phyloP scores from a whole-genome alignment of 2,113 vertebrate species.

The Numida meleagris region DNA sequence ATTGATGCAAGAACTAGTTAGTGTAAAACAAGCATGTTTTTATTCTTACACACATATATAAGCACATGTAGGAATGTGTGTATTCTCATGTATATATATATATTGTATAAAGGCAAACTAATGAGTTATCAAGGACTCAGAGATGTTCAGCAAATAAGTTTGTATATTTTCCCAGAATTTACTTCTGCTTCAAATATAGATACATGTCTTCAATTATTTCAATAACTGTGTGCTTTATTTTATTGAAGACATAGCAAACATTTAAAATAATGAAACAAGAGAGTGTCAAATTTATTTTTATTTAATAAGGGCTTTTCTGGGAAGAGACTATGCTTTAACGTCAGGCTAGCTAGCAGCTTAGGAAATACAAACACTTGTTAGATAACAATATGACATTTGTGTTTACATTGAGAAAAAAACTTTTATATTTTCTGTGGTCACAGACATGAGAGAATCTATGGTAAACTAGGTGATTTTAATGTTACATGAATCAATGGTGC shows the following conservation, averaged over 20 bases:
- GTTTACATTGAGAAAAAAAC: neutral
- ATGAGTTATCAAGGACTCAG: neutral
- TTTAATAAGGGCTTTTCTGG: neutral
- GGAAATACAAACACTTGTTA: neutral
- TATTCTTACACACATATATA: neutral
- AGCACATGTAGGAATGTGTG: neutral
- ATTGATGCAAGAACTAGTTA: neutral
- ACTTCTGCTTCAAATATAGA: neutral
- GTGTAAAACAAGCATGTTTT: neutral
- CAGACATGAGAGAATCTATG: neutral
- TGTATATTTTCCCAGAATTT: neutral
- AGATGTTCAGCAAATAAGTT: neutral
- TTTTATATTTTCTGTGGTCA: neutral
- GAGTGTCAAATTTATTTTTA: neutral
- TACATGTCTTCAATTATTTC: neutral
- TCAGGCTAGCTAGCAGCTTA: neutral
- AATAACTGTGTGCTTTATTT: neutral
- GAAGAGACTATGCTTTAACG: neutral
- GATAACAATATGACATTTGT: neutral
- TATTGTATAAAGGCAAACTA: neutral
- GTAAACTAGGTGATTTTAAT: neutral
- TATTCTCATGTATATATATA: neutral
- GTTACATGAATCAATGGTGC: neutral
- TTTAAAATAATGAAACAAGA: neutral
- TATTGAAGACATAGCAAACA: neutral